A percentile compares a stretch with the other conserved stretches of the same genome.
Conservation (phyloP, 2,113 vertebrate species). For the Aplodontia rufa region DNA sequence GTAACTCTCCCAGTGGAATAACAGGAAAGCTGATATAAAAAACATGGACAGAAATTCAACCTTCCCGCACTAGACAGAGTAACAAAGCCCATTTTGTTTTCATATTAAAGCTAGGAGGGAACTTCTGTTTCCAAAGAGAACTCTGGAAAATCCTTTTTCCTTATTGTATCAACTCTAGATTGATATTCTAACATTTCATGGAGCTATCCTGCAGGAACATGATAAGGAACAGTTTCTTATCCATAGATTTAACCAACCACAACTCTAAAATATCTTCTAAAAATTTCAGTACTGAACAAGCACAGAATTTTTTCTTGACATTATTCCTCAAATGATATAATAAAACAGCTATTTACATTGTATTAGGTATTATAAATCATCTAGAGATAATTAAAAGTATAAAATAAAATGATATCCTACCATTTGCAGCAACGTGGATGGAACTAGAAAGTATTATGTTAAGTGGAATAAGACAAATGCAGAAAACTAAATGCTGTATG, state of each 20-base stretch:
- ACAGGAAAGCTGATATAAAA: constrained; percentile 2
- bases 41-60: neutral
- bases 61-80: neutral
- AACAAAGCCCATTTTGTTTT: neutral
- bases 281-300: neutral
- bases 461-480: neutral
- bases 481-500: neutral
- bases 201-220: neutral
- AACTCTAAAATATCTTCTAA: neutral
- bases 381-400: neutral
- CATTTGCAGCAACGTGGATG: neutral
- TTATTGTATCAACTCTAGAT: neutral
- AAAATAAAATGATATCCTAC: neutral
- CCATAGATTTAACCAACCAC: neutral
- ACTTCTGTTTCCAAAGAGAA: neutral
- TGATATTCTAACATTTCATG: neutral
- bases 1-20: neutral
- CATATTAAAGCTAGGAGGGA: neutral
- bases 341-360: neutral
- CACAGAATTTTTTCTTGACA: neutral
- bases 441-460: neutral
- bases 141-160: neutral
- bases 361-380: neutral
- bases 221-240: neutral
- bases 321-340: neutral